A percentile compares a stretch with the other conserved stretches of the same genome.
Conservation (phyloP, 2,113 vertebrate genomes). For the Trogon surrucura region DNA sequence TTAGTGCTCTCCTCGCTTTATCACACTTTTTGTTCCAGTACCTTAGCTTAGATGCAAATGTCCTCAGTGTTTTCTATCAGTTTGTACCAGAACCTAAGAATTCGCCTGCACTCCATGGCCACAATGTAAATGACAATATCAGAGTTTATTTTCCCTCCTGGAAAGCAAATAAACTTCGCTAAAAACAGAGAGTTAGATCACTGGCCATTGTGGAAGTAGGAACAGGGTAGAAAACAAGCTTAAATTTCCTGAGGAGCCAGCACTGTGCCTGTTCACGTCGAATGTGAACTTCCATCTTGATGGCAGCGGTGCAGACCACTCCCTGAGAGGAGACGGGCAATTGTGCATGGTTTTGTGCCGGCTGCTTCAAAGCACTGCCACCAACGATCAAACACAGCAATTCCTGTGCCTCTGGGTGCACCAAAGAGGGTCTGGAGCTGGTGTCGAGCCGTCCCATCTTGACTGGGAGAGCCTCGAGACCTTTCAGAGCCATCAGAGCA, state of each 20-base stretch:
- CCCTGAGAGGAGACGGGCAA: background rate
- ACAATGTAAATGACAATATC: background rate
- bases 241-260: constrained; percentile 9
- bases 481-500: background rate
- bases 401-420: background rate
- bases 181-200: constrained; percentile 32
- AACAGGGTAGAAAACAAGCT: background rate
- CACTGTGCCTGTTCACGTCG: background rate
- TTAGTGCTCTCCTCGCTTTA: background rate
- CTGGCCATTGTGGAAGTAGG: constrained; percentile 30
- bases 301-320: background rate
- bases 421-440: background rate
- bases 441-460: background rate
- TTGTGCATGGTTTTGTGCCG: rapidly evolving
- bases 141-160: constrained; percentile 46
- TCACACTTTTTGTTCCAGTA: background rate
- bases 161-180: constrained; percentile 51
- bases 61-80: background rate
- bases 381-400: rapidly evolving
- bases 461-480: background rate
- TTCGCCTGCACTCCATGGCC: background rate
- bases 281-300: background rate
- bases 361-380: background rate
- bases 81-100: background rate
- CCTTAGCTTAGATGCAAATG: background rate